Conservation (phyloP, 2,113 vertebrate species). For the Megalops atlanticus region DNA sequence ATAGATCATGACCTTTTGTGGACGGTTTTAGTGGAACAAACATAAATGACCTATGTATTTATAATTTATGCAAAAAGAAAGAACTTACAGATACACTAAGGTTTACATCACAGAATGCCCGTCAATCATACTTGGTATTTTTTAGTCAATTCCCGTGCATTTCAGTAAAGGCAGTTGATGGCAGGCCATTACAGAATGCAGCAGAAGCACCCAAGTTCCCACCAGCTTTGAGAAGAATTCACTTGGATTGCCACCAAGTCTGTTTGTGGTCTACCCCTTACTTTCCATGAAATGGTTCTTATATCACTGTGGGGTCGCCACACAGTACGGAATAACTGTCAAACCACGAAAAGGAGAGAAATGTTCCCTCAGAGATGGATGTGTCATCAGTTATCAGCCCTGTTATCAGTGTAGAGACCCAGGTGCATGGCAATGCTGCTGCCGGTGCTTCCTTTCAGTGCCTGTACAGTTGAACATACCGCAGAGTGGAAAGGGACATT, state of each 20-base stretch:
- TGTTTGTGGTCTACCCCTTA: background rate
- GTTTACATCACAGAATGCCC: too few species aligned
- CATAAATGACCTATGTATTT: too few species aligned
- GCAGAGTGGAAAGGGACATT: too few species aligned
- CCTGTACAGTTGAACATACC: too few species aligned
- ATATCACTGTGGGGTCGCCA: background rate
- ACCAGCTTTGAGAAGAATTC: background rate
- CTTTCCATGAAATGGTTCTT: background rate
- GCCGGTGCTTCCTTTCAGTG: too few species aligned
- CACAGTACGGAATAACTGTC: background rate
- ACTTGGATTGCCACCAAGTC: constrained; percentile 13
- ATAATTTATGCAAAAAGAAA: too few species aligned
- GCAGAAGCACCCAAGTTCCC: background rate
- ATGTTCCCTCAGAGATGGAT: background rate
- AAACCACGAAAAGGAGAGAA: background rate
- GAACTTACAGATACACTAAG: too few species aligned
- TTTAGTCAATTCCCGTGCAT: background rate
- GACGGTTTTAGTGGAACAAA: too few species aligned
- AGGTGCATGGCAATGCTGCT: background rate
- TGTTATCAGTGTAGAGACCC: background rate
- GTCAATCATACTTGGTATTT: background rate
- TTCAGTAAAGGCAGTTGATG: background rate
- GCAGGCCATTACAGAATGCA: background rate
- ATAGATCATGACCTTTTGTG: too few species aligned
- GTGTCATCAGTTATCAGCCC: background rate